These are phyloP conservation scores for Danionella cerebrum DNA, from an alignment of 2,113 vertebrate species.

Conservation along the genomic window DNA sequence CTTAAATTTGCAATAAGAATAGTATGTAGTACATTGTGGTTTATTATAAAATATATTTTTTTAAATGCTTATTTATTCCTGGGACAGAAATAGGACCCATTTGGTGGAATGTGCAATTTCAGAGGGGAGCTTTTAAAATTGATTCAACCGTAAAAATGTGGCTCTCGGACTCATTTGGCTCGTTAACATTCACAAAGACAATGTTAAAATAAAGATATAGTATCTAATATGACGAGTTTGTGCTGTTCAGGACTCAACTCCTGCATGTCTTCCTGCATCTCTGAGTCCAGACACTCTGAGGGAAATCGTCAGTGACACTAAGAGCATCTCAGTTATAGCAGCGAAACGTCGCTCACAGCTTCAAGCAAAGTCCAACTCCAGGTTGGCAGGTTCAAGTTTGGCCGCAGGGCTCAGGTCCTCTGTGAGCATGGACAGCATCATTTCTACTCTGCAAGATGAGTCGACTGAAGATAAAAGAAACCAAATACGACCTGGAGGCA, in stretches of 20 bases:
- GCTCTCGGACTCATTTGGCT: no score
- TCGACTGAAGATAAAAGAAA: slow-evolving; percentile 8
- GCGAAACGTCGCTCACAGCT: slow-evolving; percentile 41
- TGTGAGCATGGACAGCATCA: not conserved
- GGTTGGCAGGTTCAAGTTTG: not conserved
- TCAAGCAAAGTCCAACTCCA: not conserved
- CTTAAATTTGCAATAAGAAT: no score
- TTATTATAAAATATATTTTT: no score
- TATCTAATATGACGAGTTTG: not conserved
- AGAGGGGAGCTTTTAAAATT: no score
- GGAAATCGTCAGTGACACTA: slow-evolving; percentile 53
- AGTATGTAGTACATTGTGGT: no score
- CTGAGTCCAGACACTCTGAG: slow-evolving; percentile 41
- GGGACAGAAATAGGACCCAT: no score
- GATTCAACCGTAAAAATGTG: no score
- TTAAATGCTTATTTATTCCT: no score
- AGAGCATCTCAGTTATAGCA: slow-evolving; percentile 55
- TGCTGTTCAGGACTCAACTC: not conserved
- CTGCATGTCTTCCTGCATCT: not conserved
- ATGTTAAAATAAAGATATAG: no score
- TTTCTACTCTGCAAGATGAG: not conserved
- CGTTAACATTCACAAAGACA: no score
- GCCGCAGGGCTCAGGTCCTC: slow-evolving; percentile 4
- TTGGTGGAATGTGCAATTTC: no score
- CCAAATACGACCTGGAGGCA: not conserved